Conservation (phyloP, 2,113 vertebrate genomes). For the Notarius quadriscutis region DNA sequence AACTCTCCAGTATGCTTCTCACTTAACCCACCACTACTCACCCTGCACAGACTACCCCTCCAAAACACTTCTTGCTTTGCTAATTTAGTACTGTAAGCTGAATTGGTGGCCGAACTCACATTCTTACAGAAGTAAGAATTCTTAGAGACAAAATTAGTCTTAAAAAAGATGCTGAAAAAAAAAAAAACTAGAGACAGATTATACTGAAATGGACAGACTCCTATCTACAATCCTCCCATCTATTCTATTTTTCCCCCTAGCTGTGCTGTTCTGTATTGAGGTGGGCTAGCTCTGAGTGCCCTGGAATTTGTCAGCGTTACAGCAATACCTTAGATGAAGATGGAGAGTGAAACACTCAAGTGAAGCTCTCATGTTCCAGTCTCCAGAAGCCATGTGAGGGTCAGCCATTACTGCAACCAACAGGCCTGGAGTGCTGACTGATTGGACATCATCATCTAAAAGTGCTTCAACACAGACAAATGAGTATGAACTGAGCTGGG, state of each 20-base stretch:
- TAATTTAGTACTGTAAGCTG: conserved; percentile 48
- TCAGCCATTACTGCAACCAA: conserved; percentile 51
- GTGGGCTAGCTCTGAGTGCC: conserved; percentile 72
- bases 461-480: conserved; percentile 62
- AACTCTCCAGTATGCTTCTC: conserved; percentile 76
- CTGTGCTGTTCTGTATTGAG: background rate
- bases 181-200: conserved; percentile 60
- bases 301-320: conserved; percentile 76
- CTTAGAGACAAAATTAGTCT: background rate
- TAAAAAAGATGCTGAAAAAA: conserved; percentile 62
- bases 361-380: conserved; percentile 42
- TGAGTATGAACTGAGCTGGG: conserved; percentile 60
- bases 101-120: conserved; percentile 13
- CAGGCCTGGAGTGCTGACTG: conserved; percentile 48
- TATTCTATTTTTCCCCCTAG: background rate
- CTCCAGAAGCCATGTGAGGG: conserved; percentile 49
- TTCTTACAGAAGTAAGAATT: background rate
- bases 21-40: conserved; percentile 75
- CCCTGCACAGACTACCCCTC: conserved; percentile 58
- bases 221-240: background rate
- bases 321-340: conserved; percentile 54
- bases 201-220: conserved; percentile 62
- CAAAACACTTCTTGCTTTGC: background rate
- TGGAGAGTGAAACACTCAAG: conserved; percentile 52
- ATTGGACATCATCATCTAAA: conserved; percentile 53